Base-by-base conservation (phyloP, 92 coral and sea anemone species). In the Bergia sp. region DNA sequence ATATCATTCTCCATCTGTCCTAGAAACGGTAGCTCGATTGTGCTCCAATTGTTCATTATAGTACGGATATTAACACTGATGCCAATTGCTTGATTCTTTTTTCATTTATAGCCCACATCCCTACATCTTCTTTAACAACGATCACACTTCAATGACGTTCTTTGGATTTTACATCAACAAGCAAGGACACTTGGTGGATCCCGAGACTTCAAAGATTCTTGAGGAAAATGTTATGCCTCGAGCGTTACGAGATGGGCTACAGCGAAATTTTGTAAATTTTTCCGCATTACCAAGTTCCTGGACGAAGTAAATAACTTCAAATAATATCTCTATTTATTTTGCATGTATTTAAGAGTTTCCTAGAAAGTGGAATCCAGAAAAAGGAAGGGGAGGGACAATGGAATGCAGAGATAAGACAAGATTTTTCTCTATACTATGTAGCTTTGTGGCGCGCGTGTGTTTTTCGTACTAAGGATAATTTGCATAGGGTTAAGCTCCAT, bases 121-220 rank as follows among this genome's bases (percentile, higher is more conserved):
- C 5, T 96, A 96, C 92, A 91, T 96, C 77, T 96, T 96, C 83
- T 96, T 96, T 89, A 96, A 96, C 76, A 84, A 91, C 89, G 98
- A 96, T 82, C 96, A 88, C 87, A 73, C 80, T 38, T 94, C 97
- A 42, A 90, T 96, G 96, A 96, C 98, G 7, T 96, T 96, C 88
- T 94, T 96, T 53, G 98, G 98, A 49, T 96, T 96, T 88, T 88
- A n/a, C 72, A 91, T 96, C 86, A 89, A 93, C 87, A 44, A 74
- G 4, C 49, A 67, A 47, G 98, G 98, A 2, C 93, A 96, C 73
- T 86, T 96, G 79, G 89, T 96, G 11, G 95, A 96, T 82, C 97
- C 98, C 5, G 92, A 53, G 8, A 96, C 90, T 36, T 58, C 74
- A 0, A 36, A 1, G 6, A 49, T 76, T 37, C 85, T 96, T 39